These are phyloP conservation scores for Epicauta chinensis DNA, from an alignment of 1,140 invertebrate genomes.

Conservation along the genomic window DNA sequence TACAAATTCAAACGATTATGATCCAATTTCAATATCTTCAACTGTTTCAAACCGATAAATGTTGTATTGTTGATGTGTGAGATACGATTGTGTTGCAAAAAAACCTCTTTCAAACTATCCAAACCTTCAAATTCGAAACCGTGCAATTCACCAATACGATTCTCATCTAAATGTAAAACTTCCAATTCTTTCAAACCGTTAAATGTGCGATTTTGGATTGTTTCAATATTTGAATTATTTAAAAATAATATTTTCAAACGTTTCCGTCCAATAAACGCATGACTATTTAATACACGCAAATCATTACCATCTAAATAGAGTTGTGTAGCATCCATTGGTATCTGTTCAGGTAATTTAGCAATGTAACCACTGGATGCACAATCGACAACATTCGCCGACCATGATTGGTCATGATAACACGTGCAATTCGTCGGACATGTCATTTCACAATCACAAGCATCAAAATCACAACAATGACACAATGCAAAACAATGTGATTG, in stretches of 20 bases:
- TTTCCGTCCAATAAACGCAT: conserved; percentile 87
- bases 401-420: conserved; percentile 88
- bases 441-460: conserved; percentile 93
- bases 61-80: conserved; percentile 68
- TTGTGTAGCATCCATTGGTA: conserved; percentile 89
- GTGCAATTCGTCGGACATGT: conserved; percentile 86
- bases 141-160: conserved; percentile 59
- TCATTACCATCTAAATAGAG: conserved; percentile 86
- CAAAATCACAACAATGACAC: conserved; percentile 91
- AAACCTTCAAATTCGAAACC: conserved; percentile 72
- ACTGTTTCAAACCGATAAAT: conserved; percentile 62
- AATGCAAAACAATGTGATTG: conserved; percentile 83
- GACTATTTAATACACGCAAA: conserved; percentile 67
- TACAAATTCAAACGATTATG: conserved; percentile 69
- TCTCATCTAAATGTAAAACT: conserved; percentile 56
- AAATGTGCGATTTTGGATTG: conserved; percentile 83
- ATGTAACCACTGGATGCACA: conserved; percentile 72
- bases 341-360: conserved; percentile 67
- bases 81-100: conserved; percentile 63
- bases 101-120: conserved; percentile 55
- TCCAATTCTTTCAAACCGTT: conserved; percentile 78
- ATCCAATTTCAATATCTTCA: conserved; percentile 68
- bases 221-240: conserved; percentile 79
- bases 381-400: conserved; percentile 88
- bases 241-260: conserved; percentile 74